Evolutionary conservation across 2,888 invertebrate genomes (phyloP), one percentile per base, ranked within the genome.

Genomic region (Empis stercorea): DNA sequence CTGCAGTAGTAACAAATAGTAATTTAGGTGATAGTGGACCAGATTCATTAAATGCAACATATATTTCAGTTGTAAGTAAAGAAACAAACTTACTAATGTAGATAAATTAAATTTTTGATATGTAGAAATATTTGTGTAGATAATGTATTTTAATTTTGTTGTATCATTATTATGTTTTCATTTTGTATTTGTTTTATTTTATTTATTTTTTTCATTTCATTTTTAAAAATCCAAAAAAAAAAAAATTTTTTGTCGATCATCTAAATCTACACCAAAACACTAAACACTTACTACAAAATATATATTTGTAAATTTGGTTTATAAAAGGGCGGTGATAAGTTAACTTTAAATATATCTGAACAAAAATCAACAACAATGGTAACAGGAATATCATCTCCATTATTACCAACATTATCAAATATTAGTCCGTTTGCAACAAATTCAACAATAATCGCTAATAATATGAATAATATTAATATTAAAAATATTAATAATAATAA

Each of bases 1-100:
- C 65, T 52, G 72, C 73, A 44, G 65, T 71, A 49, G 61, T 64
- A 16, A 62, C 63, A 50, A 57, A 62, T 53, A 56, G 52, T 27
- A 54, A 61, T 58, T 45, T 48, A 40, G 52, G 54, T 13, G n/a
- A 34, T 34, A 27, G 23, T 27, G 23, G 68, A 42, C 66, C 70
- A 46, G 67, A 68, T 55, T 74, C 75, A 16, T 58, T 75, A 50
- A 75, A 78, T 57, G 78, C 84, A 52, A 84, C 84, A 46, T 84
- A 84, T 60, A 79, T 84, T 52, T 81, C 84, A 54, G 84, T 84
- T 74, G 84, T 84, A 72, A 77, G 81, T 74, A 47, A n/a, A n/a
- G n/a, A n/a, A n/a, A n/a, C n/a, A n/a, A 27, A 27, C 23, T 9
- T 2, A 5, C 9, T 5, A 14, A 13, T 34, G 32, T 34, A 34